Conservation (phyloP, 2,888 invertebrate genomes). For the Zaprionus obscuricornis region DNA sequence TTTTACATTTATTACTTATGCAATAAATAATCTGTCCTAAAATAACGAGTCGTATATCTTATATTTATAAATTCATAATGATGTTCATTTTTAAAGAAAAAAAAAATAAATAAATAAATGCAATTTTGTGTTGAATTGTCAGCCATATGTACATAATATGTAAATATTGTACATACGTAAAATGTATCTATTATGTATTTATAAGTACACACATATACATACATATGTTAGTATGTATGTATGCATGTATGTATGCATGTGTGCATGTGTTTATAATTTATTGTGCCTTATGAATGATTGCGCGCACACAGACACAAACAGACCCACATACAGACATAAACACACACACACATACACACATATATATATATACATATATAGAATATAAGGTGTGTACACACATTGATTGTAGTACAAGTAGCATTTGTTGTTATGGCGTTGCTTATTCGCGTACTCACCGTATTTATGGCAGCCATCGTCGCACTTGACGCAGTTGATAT, state of each 20-base stretch:
- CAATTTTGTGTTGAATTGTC: no score
- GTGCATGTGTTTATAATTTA: constrained; percentile 26
- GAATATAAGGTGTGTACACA: background rate
- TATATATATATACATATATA: constrained; percentile 10
- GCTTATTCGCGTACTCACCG: constrained; percentile 80
- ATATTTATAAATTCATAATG: no score
- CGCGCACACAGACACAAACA: constrained; percentile 18
- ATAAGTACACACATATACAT: constrained; percentile 13
- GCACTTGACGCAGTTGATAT: constrained; percentile 68
- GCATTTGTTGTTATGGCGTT: constrained; percentile 16
- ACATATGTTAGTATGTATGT: background rate
- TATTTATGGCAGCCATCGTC: constrained; percentile 83
- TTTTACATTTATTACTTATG: no score
- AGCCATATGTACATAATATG: no score
- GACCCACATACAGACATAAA: background rate
- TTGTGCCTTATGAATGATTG: constrained; percentile 54
- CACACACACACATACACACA: constrained; percentile 25
- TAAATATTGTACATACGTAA: constrained; percentile 48
- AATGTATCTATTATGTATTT: constrained; percentile 28
- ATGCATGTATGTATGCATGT: background rate
- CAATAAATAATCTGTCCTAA: no score
- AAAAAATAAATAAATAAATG: no score
- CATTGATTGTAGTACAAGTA: constrained; percentile 11
- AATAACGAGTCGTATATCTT: no score
- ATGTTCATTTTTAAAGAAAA: no score